phyloP scores from a whole-genome alignment of 2,113 vertebrate species.

The Rissa tridactyla region DNA sequence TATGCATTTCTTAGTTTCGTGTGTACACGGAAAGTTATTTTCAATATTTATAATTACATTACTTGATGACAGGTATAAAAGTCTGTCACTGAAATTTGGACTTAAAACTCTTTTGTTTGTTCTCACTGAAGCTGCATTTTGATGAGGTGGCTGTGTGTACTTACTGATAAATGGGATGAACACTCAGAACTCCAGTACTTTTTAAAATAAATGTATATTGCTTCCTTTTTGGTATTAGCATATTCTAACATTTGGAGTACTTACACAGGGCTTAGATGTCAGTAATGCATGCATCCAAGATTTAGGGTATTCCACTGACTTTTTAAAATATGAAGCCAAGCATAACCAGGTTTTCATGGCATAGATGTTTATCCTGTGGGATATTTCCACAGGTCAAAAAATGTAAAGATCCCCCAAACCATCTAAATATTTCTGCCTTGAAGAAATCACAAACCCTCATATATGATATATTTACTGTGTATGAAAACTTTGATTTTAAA shows the following conservation, averaged over 20 bases:
- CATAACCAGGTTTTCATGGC: neutral
- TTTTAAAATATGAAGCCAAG: neutral
- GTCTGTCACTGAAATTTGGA: neutral
- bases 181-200: neutral
- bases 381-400: neutral
- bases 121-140: neutral
- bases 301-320: neutral
- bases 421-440: conserved; percentile 22
- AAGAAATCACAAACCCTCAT: neutral
- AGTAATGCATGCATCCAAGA: neutral
- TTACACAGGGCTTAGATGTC: neutral
- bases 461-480: neutral
- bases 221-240: neutral
- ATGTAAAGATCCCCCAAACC: neutral
- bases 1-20: neutral
- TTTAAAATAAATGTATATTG: neutral
- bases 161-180: neutral
- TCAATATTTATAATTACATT: neutral
- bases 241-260: neutral
- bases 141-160: neutral
- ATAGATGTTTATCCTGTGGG: neutral
- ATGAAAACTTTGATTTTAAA: neutral
- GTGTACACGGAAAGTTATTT: neutral
- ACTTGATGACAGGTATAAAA: neutral
- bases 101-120: neutral